Conservation (phyloP, 2,888 invertebrate species). For the Himalopsyche anomala region DNA sequence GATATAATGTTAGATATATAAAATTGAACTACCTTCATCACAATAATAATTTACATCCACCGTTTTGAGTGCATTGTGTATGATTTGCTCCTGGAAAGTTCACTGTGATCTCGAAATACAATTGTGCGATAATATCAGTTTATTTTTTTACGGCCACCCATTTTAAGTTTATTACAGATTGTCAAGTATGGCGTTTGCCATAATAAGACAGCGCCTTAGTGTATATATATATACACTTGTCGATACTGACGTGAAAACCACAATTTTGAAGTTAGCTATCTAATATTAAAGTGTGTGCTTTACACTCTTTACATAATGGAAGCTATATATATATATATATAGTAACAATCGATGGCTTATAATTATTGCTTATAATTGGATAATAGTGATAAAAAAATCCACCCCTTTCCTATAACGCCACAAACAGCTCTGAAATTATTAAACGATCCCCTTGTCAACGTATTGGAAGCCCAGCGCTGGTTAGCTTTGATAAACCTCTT, state of each 20-base stretch:
- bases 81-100: slow-evolving; percentile 2
- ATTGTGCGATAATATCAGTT: slow-evolving; percentile 11
- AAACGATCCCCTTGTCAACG: too few species aligned
- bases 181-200: not conserved
- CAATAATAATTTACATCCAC: slow-evolving; percentile 5
- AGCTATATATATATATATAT: too few species aligned
- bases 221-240: not conserved
- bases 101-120: not conserved
- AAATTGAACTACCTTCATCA: not conserved
- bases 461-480: too few species aligned
- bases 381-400: too few species aligned
- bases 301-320: too few species aligned
- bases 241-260: not conserved
- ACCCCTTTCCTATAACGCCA: too few species aligned
- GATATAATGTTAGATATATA: not conserved
- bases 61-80: not conserved
- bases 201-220: not conserved
- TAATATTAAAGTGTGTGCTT: not conserved
- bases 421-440: too few species aligned
- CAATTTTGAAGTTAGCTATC: not conserved
- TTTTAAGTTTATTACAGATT: slow-evolving; percentile 6
- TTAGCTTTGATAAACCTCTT: too few species aligned
- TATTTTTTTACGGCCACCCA: not conserved
- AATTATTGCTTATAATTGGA: too few species aligned
- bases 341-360: too few species aligned